Conservation (phyloP, 2,888 invertebrate genomes). For the Suillia variegata region DNA sequence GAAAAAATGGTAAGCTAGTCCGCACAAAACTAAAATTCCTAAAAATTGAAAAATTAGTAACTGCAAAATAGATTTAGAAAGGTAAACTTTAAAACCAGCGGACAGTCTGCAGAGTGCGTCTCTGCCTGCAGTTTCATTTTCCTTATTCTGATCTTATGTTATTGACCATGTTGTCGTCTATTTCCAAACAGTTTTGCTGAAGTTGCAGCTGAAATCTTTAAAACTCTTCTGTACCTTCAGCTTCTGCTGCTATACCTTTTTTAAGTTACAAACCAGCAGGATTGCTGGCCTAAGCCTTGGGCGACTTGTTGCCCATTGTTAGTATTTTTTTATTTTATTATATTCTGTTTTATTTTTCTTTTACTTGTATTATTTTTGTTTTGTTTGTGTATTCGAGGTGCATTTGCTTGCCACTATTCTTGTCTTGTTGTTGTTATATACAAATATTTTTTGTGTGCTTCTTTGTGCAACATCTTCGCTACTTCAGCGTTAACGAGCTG, state of each 20-base stretch:
- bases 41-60: not conserved
- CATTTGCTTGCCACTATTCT: constrained; percentile 15
- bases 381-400: not conserved
- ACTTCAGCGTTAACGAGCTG: constrained; percentile 52
- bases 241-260: no score
- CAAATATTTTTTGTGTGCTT: not conserved
- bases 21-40: not conserved
- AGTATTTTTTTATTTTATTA: constrained; percentile 16
- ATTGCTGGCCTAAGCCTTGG: constrained; percentile 32
- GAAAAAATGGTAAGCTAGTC: constrained; percentile 44
- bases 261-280: no score
- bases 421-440: constrained; percentile 7
- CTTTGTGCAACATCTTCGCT: constrained; percentile 45
- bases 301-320: constrained; percentile 55
- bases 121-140: no score
- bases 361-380: constrained; percentile 2
- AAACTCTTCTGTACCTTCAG: no score
- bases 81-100: no score
- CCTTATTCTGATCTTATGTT: no score
- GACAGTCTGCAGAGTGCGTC: no score
- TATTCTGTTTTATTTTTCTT: constrained; percentile 5
- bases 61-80: constrained; percentile 41
- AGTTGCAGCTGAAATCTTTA: no score
- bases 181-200: no score
- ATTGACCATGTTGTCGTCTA: no score